Percentiles rank a stretch among this genome's conserved stretches.
phyloP scores from a whole-genome alignment of 2,888 invertebrate species.

The Phortica okadai region DNA sequence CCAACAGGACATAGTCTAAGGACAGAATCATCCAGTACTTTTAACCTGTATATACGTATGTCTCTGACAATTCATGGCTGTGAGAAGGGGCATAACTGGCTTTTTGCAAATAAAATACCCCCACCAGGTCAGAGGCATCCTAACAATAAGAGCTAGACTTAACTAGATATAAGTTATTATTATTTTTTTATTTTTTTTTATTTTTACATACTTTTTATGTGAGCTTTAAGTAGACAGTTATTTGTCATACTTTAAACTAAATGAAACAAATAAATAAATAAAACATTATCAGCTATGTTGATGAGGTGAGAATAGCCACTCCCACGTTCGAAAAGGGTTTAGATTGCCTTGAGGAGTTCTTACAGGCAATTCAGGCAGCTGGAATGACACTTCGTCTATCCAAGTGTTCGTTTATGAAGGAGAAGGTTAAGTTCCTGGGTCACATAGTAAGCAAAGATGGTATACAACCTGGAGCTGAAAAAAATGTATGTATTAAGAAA shows the following conservation, averaged over 20 bases:
- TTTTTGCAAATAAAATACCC: too few relatives aligned
- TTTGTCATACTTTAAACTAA: constrained; percentile 29
- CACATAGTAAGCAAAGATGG: constrained; percentile 54
- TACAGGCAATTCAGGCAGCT: constrained; percentile 28
- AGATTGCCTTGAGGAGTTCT: constrained; percentile 30
- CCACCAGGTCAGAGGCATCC: too few relatives aligned
- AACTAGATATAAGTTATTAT: too few relatives aligned
- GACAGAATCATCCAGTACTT: too few relatives aligned
- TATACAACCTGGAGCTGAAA: constrained; percentile 54
- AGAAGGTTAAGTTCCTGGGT: constrained; percentile 56
- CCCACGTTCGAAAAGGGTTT: not conserved
- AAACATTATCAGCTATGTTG: constrained; percentile 26
- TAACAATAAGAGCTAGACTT: too few relatives aligned
- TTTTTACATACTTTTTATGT: constrained; percentile 10
- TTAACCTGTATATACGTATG: too few relatives aligned
- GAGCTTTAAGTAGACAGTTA: constrained; percentile 62
- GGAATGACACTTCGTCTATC: constrained; percentile 47
- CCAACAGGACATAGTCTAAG: too few relatives aligned
- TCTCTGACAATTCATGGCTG: too few relatives aligned
- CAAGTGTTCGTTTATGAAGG: constrained; percentile 56
- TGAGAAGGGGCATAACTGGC: too few relatives aligned
- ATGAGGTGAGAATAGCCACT: constrained; percentile 33
- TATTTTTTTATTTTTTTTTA: too few relatives aligned
- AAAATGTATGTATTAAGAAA: constrained; percentile 52
- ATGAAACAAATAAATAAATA: too few relatives aligned